Evolutionary conservation across 2,888 invertebrate species (phyloP), one percentile per base, ranked within the genome.

Genomic region (Tachina grossa): DNA sequence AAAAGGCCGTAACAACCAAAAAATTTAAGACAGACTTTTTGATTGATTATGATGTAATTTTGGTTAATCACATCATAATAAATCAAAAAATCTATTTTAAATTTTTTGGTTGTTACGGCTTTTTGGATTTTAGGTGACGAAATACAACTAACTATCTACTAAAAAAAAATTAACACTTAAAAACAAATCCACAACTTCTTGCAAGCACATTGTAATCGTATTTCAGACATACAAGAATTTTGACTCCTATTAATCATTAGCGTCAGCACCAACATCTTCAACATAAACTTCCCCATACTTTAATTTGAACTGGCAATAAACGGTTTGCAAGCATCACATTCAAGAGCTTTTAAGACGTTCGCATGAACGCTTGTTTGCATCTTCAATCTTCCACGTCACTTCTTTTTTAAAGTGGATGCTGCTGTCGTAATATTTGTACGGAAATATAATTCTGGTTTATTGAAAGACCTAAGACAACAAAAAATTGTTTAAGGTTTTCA

Each of bases 391-490:
- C 19, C 49, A n/a, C n/a, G 31, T 19, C 22, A n/a, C 49, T 39
- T 66, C n/a, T 49, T 10, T 31, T 49, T 66, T 10, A 66, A 31
- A 13, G 47, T 49, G 31, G 31, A 45, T 49, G 66, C 31, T 45
- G 49, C 41, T 6, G 66, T 22, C 49, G 31, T 39, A 49, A n/a
- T 14, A 41, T 47, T 22, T 19, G 63, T 16, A 47, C 9, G 39
- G 2, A 51, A 51, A 39, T 66, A 13, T n/a, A 51, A 51, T 31
- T 66, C 49, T 51, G 49, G 31, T 66, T 65, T 66, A 9, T n/a
- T 39, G 31, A 14, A 11, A 43, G 43, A 55, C 71, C 71, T 71
- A 57, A 8, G 43, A 19, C 69, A 69, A 69, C 43, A 49, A 3
- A 22, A 55, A 55, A 9, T 19, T 41, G 8, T 19, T 55, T 69